These are phyloP conservation scores for Turnix velox DNA, from an alignment of 2,113 vertebrate species.

Conservation along the genomic window DNA sequence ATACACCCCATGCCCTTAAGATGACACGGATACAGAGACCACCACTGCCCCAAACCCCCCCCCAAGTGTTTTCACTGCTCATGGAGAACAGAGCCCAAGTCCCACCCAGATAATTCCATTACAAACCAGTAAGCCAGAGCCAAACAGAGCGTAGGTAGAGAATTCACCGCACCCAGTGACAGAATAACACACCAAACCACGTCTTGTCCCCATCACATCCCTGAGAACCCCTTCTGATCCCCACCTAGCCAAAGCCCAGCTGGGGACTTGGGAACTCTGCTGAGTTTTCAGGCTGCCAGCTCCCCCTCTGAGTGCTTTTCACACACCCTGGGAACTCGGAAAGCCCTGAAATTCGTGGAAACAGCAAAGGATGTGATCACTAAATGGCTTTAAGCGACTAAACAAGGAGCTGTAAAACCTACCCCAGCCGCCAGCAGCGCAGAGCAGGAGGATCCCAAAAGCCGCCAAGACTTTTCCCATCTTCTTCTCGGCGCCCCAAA, in stretches of 20 bases:
- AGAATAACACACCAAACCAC: neutral
- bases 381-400: neutral
- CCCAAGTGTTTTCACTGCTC: neutral
- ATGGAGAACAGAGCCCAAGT: neutral
- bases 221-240: neutral
- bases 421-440: neutral
- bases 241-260: fast-evolving
- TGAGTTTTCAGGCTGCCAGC: neutral
- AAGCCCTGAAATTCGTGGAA: neutral
- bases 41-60: neutral
- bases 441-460: neutral
- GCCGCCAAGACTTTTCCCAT: neutral
- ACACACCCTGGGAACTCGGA: neutral
- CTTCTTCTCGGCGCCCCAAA: neutral
- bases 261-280: fast-evolving
- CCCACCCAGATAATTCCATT: neutral
- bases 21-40: fast-evolving
- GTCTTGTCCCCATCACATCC: neutral
- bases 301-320: neutral
- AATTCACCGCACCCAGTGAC: neutral
- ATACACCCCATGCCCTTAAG: neutral
- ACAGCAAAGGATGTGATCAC: neutral
- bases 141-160: neutral
- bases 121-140: neutral
- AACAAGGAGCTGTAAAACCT: neutral